A percentile compares a stretch with the other conserved stretches of the same genome.
phyloP scores from a whole-genome alignment of 2,888 invertebrate species.

The Sialis lutaria region DNA sequence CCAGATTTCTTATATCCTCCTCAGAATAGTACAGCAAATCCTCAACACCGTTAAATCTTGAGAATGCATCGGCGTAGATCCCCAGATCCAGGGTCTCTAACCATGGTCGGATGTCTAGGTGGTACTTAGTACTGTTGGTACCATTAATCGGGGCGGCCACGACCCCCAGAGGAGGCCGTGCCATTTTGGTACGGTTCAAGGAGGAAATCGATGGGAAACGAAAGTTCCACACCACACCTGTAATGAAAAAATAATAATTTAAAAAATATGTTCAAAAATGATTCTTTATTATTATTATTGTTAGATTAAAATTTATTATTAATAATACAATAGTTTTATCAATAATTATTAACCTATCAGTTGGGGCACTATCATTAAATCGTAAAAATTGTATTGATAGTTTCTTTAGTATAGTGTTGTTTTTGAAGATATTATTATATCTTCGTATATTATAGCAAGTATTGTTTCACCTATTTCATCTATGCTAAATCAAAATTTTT shows the following conservation, averaged over 20 bases:
- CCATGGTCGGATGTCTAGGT: conserved; percentile 38
- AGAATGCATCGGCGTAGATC: conserved; percentile 33
- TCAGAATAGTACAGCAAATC: conserved; percentile 37
- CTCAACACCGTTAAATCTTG: conserved; percentile 35
- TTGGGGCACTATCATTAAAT: too few species aligned
- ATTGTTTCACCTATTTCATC: too few species aligned
- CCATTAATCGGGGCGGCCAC: conserved; percentile 1
- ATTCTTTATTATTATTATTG: too few species aligned
- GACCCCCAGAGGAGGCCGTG: conserved; percentile 10
- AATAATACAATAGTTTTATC: too few species aligned
- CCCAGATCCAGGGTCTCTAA: conserved; percentile 37
- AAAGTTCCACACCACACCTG: conserved; percentile 30
- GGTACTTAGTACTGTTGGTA: conserved; percentile 21
- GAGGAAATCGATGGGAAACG: conserved; percentile 21
- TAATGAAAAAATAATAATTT: conserved; percentile 6
- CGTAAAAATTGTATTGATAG: too few species aligned
- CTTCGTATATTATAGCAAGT: too few species aligned
- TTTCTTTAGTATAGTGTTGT: too few species aligned
- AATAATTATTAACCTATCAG: too few species aligned
- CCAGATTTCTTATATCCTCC: conserved; percentile 37
- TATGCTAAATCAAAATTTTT: too few species aligned
- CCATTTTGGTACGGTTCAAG: conserved; percentile 18
- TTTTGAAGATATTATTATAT: too few species aligned
- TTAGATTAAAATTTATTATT: too few species aligned
- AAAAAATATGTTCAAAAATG: neutral